These are phyloP conservation scores for Eublepharis macularius DNA, from an alignment of 2,113 vertebrate species.

Conservation along the genomic window DNA sequence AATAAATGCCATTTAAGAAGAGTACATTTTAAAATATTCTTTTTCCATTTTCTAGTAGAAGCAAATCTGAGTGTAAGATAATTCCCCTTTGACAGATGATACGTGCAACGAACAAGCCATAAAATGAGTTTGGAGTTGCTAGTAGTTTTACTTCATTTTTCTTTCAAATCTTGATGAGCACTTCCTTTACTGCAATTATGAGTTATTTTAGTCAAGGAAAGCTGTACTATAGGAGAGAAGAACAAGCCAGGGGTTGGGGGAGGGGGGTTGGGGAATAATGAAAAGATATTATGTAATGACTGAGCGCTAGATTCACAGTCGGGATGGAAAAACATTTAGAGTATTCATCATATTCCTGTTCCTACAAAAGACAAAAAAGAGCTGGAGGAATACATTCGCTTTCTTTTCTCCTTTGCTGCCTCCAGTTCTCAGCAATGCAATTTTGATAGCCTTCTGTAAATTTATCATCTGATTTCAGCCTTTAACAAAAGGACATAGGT, in stretches of 20 bases:
- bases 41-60: slow-evolving; percentile 5
- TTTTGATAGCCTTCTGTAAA: background rate
- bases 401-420: background rate
- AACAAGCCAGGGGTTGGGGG: background rate
- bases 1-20: background rate
- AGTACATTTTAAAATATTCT: background rate
- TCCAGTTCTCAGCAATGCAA: too few species aligned
- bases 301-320: slow-evolving; percentile 1
- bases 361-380: background rate
- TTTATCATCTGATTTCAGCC: background rate
- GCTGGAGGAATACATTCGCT: background rate
- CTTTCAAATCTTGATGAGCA: background rate
- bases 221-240: background rate
- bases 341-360: background rate
- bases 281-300: background rate
- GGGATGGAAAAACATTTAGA: slow-evolving; percentile 12
- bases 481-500: background rate
- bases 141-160: slow-evolving; percentile 14
- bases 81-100: background rate
- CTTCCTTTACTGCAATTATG: slow-evolving; percentile 4
- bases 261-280: background rate
- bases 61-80: background rate
- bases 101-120: slow-evolving; percentile 5
- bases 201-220: slow-evolving; percentile 32
- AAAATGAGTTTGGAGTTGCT: slow-evolving; percentile 7